A percentile compares a stretch with the other conserved stretches of the same genome.
These are phyloP conservation scores for Patella pellucida DNA, from an alignment of 2,888 invertebrate genomes.

Conservation along the genomic window DNA sequence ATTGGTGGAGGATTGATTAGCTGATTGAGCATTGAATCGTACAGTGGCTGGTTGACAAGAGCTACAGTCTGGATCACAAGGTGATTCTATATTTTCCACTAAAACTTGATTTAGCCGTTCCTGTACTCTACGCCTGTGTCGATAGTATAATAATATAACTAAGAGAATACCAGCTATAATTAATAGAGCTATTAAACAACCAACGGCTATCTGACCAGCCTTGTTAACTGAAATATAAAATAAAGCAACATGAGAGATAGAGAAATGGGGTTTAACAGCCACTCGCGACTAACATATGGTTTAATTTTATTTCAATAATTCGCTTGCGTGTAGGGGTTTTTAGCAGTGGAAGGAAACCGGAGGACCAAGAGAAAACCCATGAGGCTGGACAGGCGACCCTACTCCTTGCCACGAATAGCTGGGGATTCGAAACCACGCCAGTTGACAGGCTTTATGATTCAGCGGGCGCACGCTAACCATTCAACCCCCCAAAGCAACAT, in stretches of 20 bases:
- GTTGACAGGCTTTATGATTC: too few relatives aligned
- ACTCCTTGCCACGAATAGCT: too few relatives aligned
- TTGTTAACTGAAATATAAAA: constrained; percentile 17
- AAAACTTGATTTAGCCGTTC: constrained; percentile 4
- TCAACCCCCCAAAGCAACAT: too few relatives aligned
- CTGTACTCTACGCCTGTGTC: background rate
- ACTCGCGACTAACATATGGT: too few relatives aligned
- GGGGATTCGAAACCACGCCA: too few relatives aligned
- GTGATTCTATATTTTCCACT: constrained; percentile 4
- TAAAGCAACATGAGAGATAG: background rate
- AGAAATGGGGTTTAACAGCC: too few relatives aligned
- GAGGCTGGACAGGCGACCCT: too few relatives aligned
- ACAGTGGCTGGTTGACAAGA: background rate
- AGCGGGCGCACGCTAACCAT: too few relatives aligned
- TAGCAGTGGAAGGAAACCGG: too few relatives aligned
- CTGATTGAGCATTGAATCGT: constrained; percentile 3
- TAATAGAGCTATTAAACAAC: constrained; percentile 16
- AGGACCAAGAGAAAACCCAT: too few relatives aligned
- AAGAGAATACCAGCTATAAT: constrained; percentile 18
- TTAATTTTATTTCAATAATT: too few relatives aligned
- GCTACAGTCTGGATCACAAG: background rate
- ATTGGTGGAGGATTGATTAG: background rate
- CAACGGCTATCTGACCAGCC: constrained; percentile 22
- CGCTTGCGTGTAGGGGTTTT: too few relatives aligned
- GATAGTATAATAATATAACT: background rate